phyloP scores from a whole-genome alignment of 2,888 invertebrate species.

The Trissoscelio sp. region DNA sequence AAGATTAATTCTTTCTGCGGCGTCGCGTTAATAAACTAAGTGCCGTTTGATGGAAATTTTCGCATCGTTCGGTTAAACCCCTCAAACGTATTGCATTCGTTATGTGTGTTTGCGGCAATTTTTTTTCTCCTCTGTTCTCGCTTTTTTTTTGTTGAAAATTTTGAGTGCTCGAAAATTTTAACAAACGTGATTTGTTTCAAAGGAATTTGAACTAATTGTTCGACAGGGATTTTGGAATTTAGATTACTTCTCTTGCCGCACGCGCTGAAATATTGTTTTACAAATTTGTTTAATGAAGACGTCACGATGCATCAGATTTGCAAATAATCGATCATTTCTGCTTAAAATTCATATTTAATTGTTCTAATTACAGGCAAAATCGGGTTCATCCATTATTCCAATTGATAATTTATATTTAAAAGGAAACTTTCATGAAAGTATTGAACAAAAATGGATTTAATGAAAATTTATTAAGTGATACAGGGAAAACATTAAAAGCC shows the following conservation, averaged over 20 bases:
- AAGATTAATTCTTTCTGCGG: conserved; percentile 41
- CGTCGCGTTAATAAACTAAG: conserved; percentile 46
- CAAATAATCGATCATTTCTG: background rate
- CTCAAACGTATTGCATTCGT: background rate
- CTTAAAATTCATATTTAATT: conserved; percentile 27
- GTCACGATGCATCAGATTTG: conserved; percentile 28
- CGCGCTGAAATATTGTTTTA: conserved; percentile 34
- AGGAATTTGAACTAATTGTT: conserved; percentile 16
- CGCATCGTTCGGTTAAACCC: conserved; percentile 10
- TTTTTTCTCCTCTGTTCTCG: background rate
- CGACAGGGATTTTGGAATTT: conserved; percentile 6
- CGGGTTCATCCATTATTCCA: no score
- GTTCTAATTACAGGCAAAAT: no score
- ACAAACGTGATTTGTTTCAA: conserved; percentile 18
- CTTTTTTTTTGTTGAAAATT: background rate
- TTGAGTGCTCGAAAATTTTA: conserved; percentile 4
- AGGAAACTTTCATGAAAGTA: no score
- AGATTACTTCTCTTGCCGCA: background rate
- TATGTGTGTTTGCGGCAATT: no score
- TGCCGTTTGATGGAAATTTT: conserved; percentile 38
- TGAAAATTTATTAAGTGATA: no score
- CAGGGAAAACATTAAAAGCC: no score
- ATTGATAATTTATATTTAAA: no score
- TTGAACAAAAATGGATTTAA: no score
- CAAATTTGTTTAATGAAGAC: conserved; percentile 29